Conservation (phyloP, 2,797 vertebrate genomes). For the Eidolon dupreanum region DNA sequence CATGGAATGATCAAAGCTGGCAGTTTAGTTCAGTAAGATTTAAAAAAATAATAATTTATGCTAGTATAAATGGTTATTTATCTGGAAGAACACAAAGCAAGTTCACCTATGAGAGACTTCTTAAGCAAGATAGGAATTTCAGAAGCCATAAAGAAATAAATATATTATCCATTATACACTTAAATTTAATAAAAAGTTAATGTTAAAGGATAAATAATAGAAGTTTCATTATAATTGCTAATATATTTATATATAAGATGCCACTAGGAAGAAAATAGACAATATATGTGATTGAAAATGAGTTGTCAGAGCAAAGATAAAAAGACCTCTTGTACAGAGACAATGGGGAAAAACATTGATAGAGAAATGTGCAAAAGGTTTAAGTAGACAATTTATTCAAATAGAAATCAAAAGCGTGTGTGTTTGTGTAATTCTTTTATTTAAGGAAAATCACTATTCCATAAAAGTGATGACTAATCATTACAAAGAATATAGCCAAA, state of each 20-base stretch:
- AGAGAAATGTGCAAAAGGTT: neutral
- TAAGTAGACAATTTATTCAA: neutral
- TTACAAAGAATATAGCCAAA: neutral
- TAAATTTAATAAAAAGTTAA: slow-evolving; percentile 24
- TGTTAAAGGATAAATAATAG: neutral
- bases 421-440: neutral
- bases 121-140: neutral
- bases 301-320: neutral
- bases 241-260: neutral
- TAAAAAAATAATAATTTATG: neutral
- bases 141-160: neutral
- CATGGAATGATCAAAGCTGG: neutral
- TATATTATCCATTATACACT: neutral
- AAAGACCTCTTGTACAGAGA: neutral
- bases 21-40: neutral
- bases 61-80: neutral
- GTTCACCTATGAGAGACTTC: neutral
- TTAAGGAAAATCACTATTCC: neutral
- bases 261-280: neutral
- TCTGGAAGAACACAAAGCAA: neutral
- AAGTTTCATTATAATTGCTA: slow-evolving; percentile 1
- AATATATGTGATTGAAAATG: neutral
- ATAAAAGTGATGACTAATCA: neutral
- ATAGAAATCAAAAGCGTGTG: neutral
- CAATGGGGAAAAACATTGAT: neutral